Evolutionary conservation across 2,888 invertebrate genomes (phyloP).

Genomic region (Machimus rusticus): DNA sequence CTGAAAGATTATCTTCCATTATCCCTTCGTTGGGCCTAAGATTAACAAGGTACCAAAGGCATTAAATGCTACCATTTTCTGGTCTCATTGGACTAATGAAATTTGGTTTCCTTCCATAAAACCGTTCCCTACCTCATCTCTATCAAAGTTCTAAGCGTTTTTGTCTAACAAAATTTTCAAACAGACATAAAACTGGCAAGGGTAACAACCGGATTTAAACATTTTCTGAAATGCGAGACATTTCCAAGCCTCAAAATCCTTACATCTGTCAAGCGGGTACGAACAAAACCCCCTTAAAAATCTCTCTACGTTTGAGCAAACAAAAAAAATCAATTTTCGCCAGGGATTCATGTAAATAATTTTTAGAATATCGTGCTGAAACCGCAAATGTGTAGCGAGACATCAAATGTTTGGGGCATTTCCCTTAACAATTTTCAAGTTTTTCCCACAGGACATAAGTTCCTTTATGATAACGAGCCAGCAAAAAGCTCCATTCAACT

Average conservation of each 20-base stretch:
- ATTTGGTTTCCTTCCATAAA: not conserved
- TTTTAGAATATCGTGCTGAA: not conserved
- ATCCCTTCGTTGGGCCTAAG: not conserved
- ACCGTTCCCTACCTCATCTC: not conserved
- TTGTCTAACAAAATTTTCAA: not conserved
- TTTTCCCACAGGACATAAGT: not conserved
- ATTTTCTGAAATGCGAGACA: not conserved
- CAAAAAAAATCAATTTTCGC: not conserved
- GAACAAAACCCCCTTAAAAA: not conserved
- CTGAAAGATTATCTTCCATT: not conserved
- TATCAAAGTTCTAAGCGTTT: not conserved
- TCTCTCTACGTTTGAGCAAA: not conserved
- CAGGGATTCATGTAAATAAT: not conserved
- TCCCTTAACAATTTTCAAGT: not conserved
- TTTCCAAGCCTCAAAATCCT: not conserved
- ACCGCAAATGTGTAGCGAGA: not conserved
- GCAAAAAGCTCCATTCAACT: not conserved
- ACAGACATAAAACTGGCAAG: not conserved
- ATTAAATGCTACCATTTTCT: not conserved
- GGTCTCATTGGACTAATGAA: not conserved
- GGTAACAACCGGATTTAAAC: not conserved
- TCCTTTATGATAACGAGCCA: not conserved
- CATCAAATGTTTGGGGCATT: not conserved
- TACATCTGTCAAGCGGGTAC: not conserved
- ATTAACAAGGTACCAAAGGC: not conserved